phyloP scores from a whole-genome alignment of 2,797 vertebrate species.

The Squalus acanthias region DNA sequence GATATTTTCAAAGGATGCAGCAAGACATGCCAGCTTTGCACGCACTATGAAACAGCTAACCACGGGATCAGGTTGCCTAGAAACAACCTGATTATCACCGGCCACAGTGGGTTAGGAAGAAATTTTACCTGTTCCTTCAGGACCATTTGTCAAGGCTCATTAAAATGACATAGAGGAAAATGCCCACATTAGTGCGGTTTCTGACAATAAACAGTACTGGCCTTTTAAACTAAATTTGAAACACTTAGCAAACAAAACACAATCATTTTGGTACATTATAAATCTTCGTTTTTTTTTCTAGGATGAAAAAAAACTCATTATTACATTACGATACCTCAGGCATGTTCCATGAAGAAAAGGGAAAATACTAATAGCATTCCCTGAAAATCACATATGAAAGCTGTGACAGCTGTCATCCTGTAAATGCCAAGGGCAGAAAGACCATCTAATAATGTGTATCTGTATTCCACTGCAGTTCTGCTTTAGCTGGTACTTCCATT shows the following conservation, averaged over 20 bases:
- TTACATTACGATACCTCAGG: constrained; percentile 40
- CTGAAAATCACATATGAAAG: constrained; percentile 43
- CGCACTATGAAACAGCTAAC: constrained; percentile 49
- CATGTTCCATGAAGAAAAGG: constrained; percentile 44
- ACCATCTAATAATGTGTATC: constrained; percentile 52
- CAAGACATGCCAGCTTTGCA: constrained; percentile 48
- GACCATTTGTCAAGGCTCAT: constrained; percentile 50
- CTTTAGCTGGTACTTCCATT: constrained; percentile 46
- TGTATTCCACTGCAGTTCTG: constrained; percentile 51
- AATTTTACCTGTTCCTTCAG: constrained; percentile 53
- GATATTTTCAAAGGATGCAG: constrained; percentile 33
- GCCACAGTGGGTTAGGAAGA: constrained; percentile 45
- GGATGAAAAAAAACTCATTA: constrained; percentile 41
- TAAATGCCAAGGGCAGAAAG: constrained; percentile 46
- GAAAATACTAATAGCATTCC: constrained; percentile 42
- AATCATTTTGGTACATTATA: constrained; percentile 13
- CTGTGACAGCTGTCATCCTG: constrained; percentile 47
- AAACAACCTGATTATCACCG: constrained; percentile 51
- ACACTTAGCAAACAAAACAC: neutral
- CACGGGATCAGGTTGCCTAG: constrained; percentile 51
- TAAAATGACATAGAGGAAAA: constrained; percentile 49
- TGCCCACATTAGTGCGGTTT: constrained; percentile 43
- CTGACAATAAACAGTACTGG: constrained; percentile 28
- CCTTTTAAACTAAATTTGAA: constrained; percentile 24
- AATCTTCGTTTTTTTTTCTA: neutral